Conservation (phyloP, 2,888 invertebrate genomes). For the Lycia hirtaria region DNA sequence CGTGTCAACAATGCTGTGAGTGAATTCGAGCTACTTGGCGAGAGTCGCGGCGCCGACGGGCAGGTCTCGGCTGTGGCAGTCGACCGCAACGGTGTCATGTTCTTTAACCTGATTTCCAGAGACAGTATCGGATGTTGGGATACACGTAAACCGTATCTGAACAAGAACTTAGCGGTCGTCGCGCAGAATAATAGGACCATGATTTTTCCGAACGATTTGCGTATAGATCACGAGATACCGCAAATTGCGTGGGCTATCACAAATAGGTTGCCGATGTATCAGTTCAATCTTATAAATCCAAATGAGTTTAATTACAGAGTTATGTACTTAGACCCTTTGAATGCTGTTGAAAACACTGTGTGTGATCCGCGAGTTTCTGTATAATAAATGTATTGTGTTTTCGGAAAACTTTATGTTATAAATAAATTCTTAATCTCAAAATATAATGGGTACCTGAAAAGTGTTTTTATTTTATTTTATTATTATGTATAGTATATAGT, state of each 20-base stretch:
- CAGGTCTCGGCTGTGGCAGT: constrained; percentile 92
- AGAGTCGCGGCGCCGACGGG: constrained; percentile 85
- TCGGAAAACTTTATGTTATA: background rate
- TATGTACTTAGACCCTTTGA: constrained; percentile 87
- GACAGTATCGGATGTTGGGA: constrained; percentile 94
- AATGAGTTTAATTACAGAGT: constrained; percentile 90
- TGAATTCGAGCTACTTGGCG: constrained; percentile 76
- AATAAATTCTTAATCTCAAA: background rate
- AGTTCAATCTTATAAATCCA: constrained; percentile 88
- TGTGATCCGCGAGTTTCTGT: constrained; percentile 69
- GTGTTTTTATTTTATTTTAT: background rate
- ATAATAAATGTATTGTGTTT: constrained; percentile 1
- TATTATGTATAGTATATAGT: no score
- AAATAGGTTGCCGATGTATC: constrained; percentile 90
- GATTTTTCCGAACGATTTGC: constrained; percentile 92
- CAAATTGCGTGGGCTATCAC: constrained; percentile 92
- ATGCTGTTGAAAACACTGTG: constrained; percentile 86
- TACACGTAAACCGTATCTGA: constrained; percentile 89
- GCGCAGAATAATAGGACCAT: constrained; percentile 87
- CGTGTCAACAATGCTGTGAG: constrained; percentile 66
- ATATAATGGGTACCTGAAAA: background rate
- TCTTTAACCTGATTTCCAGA: constrained; percentile 91
- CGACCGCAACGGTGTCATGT: constrained; percentile 91
- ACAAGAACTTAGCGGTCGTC: constrained; percentile 87
- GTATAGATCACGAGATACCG: constrained; percentile 89